Evolutionary conservation across 1,140 invertebrate genomes (phyloP).

Genomic region (Cyphomyrmex costatus): DNA sequence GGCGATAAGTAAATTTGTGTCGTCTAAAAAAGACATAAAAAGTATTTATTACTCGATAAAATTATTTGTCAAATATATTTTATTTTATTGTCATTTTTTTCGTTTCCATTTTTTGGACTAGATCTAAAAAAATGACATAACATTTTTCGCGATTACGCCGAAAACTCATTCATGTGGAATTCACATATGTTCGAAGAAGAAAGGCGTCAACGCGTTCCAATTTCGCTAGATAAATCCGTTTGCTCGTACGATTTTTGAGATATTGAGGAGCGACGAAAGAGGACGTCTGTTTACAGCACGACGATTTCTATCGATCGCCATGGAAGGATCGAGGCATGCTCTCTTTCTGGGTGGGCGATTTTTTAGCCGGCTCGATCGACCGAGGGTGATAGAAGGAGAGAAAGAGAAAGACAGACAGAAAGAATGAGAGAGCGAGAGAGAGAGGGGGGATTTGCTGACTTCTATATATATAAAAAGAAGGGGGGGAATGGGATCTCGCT

Average conservation of each 20-base stretch:
- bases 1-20: background rate
- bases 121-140: constrained; percentile 33
- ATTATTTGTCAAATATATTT: background rate
- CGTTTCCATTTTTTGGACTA: background rate
- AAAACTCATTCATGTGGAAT: background rate
- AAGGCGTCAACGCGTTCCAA: constrained; percentile 36
- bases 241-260: constrained; percentile 32
- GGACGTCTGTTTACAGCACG: constrained; percentile 50
- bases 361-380: constrained; percentile 55
- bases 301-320: constrained; percentile 56
- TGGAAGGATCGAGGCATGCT: constrained; percentile 53
- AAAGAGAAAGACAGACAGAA: constrained; percentile 57
- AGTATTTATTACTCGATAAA: background rate
- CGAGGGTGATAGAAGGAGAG: constrained; percentile 76
- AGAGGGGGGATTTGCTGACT: constrained; percentile 28
- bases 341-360: constrained; percentile 43
- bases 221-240: constrained; percentile 57
- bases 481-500: constrained; percentile 76
- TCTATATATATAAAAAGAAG: constrained; percentile 70
- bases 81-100: background rate
- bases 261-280: background rate
- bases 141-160: constrained; percentile 6
- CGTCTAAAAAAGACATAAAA: background rate
- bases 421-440: constrained; percentile 64
- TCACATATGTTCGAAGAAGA: background rate